phyloP scores from a whole-genome alignment of 2,113 vertebrate species.

The Brienomyrus longianalis region DNA sequence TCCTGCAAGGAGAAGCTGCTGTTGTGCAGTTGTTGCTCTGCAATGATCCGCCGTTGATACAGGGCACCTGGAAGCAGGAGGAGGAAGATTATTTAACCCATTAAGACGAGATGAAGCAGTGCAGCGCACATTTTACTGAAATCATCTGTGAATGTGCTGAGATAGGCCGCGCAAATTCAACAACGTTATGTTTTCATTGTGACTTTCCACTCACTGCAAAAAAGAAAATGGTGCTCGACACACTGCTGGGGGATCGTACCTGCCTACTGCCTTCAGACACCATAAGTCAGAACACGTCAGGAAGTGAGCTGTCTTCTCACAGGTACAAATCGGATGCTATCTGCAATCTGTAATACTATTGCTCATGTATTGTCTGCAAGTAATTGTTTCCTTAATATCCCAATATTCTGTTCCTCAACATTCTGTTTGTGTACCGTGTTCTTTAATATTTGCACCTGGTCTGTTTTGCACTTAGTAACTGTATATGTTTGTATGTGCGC shows the following conservation, averaged over 20 bases:
- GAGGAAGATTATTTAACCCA: neutral
- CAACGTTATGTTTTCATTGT: neutral
- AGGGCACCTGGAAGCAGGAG: slow-evolving; percentile 56
- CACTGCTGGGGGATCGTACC: neutral
- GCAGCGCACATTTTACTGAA: neutral
- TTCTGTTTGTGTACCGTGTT: neutral
- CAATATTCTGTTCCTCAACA: neutral
- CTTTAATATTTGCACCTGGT: neutral
- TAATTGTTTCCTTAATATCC: neutral
- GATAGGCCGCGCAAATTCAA: neutral
- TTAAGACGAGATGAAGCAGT: neutral
- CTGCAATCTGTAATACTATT: neutral
- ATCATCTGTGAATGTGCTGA: neutral
- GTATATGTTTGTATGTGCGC: neutral
- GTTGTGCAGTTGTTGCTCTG: slow-evolving; percentile 74
- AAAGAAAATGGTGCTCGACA: neutral
- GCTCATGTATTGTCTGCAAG: neutral
- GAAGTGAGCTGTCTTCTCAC: neutral
- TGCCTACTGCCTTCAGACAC: neutral
- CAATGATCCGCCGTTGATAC: slow-evolving; percentile 76
- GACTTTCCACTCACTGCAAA: neutral
- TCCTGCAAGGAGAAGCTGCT: slow-evolving; percentile 71
- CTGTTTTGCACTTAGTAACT: neutral
- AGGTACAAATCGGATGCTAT: neutral
- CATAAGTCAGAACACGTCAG: neutral